phyloP scores from a whole-genome alignment of 64 coral and sea anemone genomes.

The Stichodactyla mertensii region DNA sequence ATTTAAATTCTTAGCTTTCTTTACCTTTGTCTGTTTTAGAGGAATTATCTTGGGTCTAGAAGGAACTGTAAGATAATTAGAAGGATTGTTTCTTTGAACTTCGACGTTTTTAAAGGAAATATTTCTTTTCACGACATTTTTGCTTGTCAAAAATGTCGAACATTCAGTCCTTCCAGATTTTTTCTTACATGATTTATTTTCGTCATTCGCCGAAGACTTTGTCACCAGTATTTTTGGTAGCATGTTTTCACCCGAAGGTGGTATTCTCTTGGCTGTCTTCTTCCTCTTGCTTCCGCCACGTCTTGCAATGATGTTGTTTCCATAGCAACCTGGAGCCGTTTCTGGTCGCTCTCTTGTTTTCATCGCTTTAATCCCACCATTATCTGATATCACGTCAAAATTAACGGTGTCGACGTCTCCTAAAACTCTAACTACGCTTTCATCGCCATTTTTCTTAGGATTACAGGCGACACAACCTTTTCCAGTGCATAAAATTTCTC shows the following conservation, averaged over 20 bases:
- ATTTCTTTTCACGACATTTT: not conserved
- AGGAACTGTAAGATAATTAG: not conserved
- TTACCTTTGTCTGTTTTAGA: not conserved
- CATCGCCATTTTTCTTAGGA: constrained; percentile 36
- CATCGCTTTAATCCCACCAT: constrained; percentile 6
- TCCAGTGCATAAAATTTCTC: constrained; percentile 80
- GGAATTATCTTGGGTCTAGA: not conserved
- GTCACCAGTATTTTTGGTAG: not conserved
- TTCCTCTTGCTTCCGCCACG: constrained; percentile 8
- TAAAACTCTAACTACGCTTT: constrained; percentile 44
- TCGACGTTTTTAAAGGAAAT: not conserved
- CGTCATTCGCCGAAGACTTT: not conserved
- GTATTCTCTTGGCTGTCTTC: constrained; percentile 12
- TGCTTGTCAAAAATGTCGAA: not conserved
- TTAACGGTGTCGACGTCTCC: constrained; percentile 67
- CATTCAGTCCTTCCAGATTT: not conserved
- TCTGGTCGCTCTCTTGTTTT: constrained; percentile 26
- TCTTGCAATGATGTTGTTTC: constrained; percentile 15
- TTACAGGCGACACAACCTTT: constrained; percentile 75
- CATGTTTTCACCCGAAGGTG: not conserved
- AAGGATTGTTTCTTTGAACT: not conserved
- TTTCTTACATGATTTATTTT: not conserved
- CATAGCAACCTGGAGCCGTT: constrained; percentile 41
- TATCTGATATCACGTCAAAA: constrained; percentile 27
- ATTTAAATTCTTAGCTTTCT: not conserved